phyloP scores from a whole-genome alignment of 2,113 vertebrate genomes.

The Cettia cetti region DNA sequence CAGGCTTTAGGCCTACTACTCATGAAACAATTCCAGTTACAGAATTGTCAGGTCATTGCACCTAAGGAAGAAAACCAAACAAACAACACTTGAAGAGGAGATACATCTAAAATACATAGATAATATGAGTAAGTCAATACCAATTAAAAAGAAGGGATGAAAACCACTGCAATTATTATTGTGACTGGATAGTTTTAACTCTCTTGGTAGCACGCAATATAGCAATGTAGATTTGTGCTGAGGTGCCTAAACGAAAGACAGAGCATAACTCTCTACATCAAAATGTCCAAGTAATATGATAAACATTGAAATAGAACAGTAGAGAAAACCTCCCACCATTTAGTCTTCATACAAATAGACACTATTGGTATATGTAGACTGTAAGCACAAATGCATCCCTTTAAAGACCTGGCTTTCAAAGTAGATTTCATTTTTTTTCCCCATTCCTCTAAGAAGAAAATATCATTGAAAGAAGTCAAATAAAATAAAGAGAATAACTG shows the following conservation, averaged over 20 bases:
- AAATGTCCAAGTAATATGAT: constrained; percentile 37
- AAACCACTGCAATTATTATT: background rate
- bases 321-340: background rate
- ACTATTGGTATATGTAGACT: background rate
- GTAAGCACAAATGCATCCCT: background rate
- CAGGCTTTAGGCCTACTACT: background rate
- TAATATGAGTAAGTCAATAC: constrained; percentile 60
- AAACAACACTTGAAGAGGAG: background rate
- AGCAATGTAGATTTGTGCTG: constrained; percentile 43
- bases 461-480: background rate
- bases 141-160: constrained; percentile 55
- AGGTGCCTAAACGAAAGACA: constrained; percentile 51
- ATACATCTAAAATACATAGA: background rate
- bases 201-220: constrained; percentile 7
- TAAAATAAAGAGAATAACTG: background rate
- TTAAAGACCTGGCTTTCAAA: background rate
- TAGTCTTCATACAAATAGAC: background rate
- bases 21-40: background rate
- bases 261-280: constrained; percentile 10
- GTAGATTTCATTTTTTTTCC: background rate
- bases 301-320: constrained; percentile 42
- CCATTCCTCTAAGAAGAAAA: background rate
- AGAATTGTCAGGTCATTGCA: background rate
- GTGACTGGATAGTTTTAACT: constrained; percentile 35
- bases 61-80: background rate